Conservation (phyloP, 2,797 vertebrate genomes). For the Scolopax bukidnonensis region DNA sequence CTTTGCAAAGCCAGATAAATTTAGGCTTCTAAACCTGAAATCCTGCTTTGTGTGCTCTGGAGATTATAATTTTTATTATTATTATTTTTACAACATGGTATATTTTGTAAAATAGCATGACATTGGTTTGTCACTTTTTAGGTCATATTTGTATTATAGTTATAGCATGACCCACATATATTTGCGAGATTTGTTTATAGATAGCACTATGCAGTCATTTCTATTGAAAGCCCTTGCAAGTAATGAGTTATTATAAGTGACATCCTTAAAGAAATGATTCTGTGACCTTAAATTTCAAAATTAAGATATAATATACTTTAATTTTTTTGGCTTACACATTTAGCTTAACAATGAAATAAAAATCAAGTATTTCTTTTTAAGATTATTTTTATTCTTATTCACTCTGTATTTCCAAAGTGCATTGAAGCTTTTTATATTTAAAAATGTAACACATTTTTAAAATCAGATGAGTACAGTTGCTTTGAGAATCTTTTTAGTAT, state of each 20-base stretch:
- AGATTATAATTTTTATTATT: not conserved
- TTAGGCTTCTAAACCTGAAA: conserved; percentile 53
- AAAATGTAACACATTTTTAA: not conserved
- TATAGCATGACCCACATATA: not conserved
- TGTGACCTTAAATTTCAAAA: not conserved
- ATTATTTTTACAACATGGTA: not conserved
- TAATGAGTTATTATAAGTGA: not conserved
- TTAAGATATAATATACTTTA: not conserved
- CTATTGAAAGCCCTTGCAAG: not conserved
- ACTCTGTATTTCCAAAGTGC: not conserved
- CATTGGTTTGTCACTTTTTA: not conserved
- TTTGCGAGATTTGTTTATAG: not conserved
- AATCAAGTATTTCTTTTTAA: not conserved
- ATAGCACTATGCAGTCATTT: not conserved
- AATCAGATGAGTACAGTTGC: not conserved
- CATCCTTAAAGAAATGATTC: not conserved
- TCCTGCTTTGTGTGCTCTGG: not conserved
- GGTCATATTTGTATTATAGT: not conserved
- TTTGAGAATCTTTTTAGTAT: not conserved
- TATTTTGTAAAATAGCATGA: not conserved
- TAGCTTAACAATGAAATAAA: not conserved
- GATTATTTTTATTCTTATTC: not conserved
- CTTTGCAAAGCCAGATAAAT: conserved; percentile 37
- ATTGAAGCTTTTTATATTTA: not conserved
- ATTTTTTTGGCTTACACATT: not conserved